Evolutionary conservation across 2,113 vertebrate genomes (phyloP), one percentile per base, ranked within the genome.

Genomic region (Trematomus loennbergii): DNA sequence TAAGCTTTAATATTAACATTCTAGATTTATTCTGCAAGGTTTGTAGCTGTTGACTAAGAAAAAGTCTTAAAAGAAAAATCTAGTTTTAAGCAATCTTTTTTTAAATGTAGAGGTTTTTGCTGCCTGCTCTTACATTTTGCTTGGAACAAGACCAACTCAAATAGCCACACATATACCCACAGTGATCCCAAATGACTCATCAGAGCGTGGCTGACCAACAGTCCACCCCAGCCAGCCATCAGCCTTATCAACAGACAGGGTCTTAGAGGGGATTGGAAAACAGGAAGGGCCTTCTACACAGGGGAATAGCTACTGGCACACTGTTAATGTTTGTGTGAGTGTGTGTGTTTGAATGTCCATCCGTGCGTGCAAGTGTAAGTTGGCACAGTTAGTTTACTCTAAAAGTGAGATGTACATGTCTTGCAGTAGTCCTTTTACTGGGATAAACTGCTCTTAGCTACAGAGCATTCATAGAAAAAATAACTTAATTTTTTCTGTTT

Each of bases 201-300:
- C 55, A 65, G 50, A 74, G 74, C 53, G 33, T 81, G 78, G 77
- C 69, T 81, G 85, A 83, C 79, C 83, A 74, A 29, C 78, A 69
- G 67, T 72, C 54, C 33, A 82, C 59, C 25, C 61, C 62, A 12
- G 82, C 59, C 61, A 68, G 80, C 72, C 79, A 72, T 74, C 72
- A 36, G 76, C 78, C 79, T 92, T 89, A 91, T 92, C 89, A 90
- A 85, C 82, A 91, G 75, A 88, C 82, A 69, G 76, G 88, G 81
- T 88, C 76, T 92, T 85, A 90, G 78, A 71, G 85, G 85, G 86
- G 87, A 92, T 91, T 87, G 83, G 72, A 76, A 84, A 92, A 93
- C 89, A 89, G 90, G 91, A 94, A 93, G 89, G 82, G 75, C 59
- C 43, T 54, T 48, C 69, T 77, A 60, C 65, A 55, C 70, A 74